Evolutionary conservation across 2,888 invertebrate genomes (phyloP).

Genomic region (Monoplex corrugatus): DNA sequence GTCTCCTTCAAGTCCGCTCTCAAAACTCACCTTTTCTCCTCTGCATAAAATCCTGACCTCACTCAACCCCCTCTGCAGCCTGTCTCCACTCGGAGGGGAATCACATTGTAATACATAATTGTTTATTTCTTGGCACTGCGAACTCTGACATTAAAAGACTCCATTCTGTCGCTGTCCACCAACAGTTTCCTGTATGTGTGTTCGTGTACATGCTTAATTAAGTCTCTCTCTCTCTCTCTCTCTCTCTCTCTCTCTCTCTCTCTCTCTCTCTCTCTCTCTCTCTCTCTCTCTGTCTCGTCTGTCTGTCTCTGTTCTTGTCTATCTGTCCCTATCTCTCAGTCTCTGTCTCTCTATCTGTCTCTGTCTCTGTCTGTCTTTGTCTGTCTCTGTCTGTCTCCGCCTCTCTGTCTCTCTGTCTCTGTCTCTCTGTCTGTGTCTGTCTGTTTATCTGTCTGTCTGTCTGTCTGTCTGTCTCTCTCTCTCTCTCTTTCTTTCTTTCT

Average conservation of each 20-base stretch:
- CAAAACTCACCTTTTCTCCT: no score
- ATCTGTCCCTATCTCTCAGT: background rate
- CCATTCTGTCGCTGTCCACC: no score
- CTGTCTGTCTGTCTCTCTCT: background rate
- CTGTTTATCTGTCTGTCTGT: background rate
- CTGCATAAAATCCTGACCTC: no score
- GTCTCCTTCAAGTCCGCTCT: no score
- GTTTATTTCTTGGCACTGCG: no score
- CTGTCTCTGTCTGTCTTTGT: background rate
- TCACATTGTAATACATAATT: no score
- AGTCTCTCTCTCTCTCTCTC: background rate
- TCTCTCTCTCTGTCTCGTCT: background rate
- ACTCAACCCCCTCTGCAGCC: no score
- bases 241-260: background rate
- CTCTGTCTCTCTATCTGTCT: background rate
- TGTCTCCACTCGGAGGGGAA: no score
- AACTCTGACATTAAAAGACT: no score
- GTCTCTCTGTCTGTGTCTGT: no score
- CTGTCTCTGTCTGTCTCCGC: background rate
- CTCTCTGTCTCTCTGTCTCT: background rate
- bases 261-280: slow-evolving; percentile 21
- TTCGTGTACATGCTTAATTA: no score
- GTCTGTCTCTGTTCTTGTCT: background rate
- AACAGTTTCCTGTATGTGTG: no score
- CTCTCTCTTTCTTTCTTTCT: background rate